phyloP scores from a whole-genome alignment of 1,140 invertebrate genomes.

The Orchestia grillus region DNA sequence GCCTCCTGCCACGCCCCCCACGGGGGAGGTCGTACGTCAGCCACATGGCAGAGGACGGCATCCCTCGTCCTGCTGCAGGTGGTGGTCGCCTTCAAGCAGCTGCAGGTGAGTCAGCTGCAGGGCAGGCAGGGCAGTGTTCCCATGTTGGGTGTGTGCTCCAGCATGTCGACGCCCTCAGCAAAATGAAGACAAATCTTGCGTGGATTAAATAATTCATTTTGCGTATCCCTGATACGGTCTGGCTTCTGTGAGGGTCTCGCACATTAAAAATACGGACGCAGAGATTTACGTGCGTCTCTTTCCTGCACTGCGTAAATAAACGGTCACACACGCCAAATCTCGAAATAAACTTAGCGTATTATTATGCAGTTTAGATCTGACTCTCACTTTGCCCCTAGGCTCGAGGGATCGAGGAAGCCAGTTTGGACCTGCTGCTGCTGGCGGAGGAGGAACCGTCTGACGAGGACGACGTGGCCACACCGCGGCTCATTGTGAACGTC shows the following conservation, averaged over 20 bases:
- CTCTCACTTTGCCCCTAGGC: neutral
- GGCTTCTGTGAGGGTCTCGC: no score
- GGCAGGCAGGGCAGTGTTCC: no score
- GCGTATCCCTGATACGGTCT: no score
- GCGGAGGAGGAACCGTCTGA: neutral
- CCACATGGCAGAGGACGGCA: neutral
- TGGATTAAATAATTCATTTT: no score
- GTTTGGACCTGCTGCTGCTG: slow-evolving; percentile 2
- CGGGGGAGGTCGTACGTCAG: neutral
- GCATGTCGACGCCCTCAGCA: no score
- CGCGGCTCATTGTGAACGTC: neutral
- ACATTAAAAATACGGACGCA: no score
- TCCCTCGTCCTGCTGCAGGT: neutral
- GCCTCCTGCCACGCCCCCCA: neutral
- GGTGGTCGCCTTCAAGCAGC: slow-evolving; percentile 33
- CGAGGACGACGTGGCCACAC: neutral
- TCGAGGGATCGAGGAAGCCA: neutral
- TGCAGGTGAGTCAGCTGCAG: neutral
- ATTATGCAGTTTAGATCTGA: no score
- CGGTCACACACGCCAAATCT: no score
- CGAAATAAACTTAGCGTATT: no score
- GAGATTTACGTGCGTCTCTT: no score
- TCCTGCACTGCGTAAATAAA: no score
- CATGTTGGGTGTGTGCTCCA: no score
- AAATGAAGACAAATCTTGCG: neutral